Evolutionary conservation across 2,113 vertebrate species (phyloP).

Genomic region (Poicephalus gulielmi): DNA sequence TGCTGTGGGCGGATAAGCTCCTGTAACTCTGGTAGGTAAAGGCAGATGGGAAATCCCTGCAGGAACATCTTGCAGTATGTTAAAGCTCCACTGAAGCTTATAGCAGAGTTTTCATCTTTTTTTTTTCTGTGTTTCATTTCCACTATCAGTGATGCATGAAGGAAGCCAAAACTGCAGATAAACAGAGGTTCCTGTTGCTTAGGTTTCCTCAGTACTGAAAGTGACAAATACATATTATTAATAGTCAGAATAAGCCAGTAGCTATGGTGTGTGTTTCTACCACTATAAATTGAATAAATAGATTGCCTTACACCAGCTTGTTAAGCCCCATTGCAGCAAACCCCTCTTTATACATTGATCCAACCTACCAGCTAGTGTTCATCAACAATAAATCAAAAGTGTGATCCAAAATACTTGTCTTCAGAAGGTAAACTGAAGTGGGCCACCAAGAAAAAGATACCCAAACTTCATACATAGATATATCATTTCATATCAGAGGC

Average conservation of each 20-base stretch:
- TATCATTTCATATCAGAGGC: neutral
- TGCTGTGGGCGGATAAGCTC: neutral
- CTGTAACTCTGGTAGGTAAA: neutral
- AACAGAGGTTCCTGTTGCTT: neutral
- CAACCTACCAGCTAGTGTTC: neutral
- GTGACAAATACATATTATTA: neutral
- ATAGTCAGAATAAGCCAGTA: neutral
- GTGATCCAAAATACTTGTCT: neutral
- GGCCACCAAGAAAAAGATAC: neutral
- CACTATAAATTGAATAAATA: neutral
- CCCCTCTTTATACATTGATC: neutral
- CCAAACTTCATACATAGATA: neutral
- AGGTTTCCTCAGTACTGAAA: neutral
- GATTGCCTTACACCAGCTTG: neutral
- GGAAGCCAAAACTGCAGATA: conserved; percentile 13
- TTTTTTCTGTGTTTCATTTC: neutral
- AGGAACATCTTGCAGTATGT: conserved; percentile 3
- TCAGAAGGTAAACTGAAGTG: neutral
- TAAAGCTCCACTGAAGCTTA: conserved; percentile 18
- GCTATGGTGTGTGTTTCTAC: neutral
- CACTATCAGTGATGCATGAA: conserved; percentile 15
- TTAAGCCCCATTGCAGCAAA: neutral
- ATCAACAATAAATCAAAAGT: neutral
- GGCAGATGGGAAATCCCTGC: conserved; percentile 4
- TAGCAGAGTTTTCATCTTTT: neutral